Evolutionary conservation across 2,113 vertebrate species (phyloP).

Genomic region (Dasypus novemcinctus): DNA sequence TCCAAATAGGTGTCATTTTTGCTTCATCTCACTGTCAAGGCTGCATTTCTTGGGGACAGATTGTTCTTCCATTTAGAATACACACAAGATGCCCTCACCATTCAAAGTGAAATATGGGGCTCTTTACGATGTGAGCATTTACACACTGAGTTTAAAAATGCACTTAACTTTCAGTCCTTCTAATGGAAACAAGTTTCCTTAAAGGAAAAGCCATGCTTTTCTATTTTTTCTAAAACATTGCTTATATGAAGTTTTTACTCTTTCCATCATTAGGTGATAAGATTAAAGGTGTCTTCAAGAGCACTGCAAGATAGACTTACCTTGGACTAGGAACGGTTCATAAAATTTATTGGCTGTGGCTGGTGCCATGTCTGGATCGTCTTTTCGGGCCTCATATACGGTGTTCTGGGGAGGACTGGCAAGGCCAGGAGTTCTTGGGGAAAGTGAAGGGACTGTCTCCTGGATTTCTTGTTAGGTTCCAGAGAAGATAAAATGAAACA

Average conservation of each 20-base stretch:
- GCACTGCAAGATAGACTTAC: background rate
- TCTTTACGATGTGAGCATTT: conserved; percentile 31
- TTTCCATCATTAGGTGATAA: background rate
- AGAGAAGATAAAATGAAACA: background rate
- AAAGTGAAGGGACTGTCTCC: background rate
- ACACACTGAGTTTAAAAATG: conserved; percentile 22
- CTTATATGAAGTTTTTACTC: background rate
- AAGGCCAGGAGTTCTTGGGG: background rate
- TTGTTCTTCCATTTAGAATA: conserved; percentile 17
- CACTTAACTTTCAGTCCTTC: conserved; percentile 14
- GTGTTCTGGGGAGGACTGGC: background rate
- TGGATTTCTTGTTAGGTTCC: background rate
- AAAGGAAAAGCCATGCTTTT: background rate
- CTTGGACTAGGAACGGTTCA: background rate
- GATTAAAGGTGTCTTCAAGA: background rate
- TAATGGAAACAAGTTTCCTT: background rate
- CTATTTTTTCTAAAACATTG: background rate
- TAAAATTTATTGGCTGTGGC: background rate
- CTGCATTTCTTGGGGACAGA: conserved; percentile 55
- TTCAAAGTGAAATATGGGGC: background rate
- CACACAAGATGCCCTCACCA: conserved; percentile 28
- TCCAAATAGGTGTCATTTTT: conserved; percentile 19
- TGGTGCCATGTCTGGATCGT: background rate
- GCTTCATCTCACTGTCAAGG: conserved; percentile 31
- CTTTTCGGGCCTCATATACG: background rate